Base-by-base conservation (phyloP, 1,140 invertebrate species). In the Bombus balteatus region DNA sequence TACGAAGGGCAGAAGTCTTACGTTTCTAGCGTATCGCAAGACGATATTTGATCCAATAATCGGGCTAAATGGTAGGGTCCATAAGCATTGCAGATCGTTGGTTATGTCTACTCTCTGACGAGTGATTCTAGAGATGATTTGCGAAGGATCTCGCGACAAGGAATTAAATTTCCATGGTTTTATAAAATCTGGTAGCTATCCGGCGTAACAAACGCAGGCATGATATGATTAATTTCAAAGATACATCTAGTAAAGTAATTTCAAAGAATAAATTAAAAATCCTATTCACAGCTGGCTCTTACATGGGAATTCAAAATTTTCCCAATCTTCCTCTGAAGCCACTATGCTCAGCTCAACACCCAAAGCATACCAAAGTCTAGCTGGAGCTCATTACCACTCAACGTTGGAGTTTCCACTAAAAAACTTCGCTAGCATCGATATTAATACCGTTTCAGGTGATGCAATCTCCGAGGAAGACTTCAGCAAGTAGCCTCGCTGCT, bases 301-400 rank as follows among this genome's bases (percentile, higher is more conserved):
- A 59, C 25, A 4, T 5, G 5, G 5, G 5, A 15, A 32, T 15
- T 66, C n/a, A 66, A 66, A 18, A 66, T 66, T 66, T n/a, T 62
- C 59, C 10, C 59, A 13, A 10, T 62, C 12, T 4, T 62, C 13
- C 28, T 5, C 28, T 3, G 18, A 22, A 22, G 18, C 25, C 0
- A 3, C 57, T 28, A 0, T 1, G 22, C 25, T 59, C 9, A 0
- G 9, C 57, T 59, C 25, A 10, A 59, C 22, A 0, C 9, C 10
- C 28, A 10, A 47, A 32, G 1, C 2, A 12, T 4, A 9, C 0
- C 34, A 3, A 34, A 34, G 22, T 34, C 5, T 53, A 12, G 41
- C 15, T 10, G 10, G 10, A 57, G 10, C 66, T 81, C 37, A 13
- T 8, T 9, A 34, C 15, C 28, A 1, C 28, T 62, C 25, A 4